A percentile compares a stretch with the other conserved stretches of the same genome.
These are phyloP conservation scores for Brachypteracias leptosomus DNA, from an alignment of 2,113 vertebrate genomes.

Conservation along the genomic window DNA sequence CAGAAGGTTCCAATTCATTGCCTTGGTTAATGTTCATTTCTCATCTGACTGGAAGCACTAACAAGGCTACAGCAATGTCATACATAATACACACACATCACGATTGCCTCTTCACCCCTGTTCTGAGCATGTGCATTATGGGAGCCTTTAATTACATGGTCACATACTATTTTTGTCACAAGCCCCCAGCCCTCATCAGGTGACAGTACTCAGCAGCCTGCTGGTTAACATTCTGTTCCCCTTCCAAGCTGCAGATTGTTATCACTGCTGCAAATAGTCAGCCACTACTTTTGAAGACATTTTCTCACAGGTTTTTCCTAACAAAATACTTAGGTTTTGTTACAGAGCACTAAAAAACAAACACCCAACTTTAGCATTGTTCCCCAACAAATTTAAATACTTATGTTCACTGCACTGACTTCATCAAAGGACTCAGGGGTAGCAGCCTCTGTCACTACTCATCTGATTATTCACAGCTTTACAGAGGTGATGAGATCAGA, in stretches of 20 bases:
- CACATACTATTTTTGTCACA: not conserved
- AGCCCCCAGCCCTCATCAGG: not conserved
- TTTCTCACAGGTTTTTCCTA: not conserved
- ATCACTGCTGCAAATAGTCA: not conserved
- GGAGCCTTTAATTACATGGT: not conserved
- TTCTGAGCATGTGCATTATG: not conserved
- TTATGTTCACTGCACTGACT: not conserved
- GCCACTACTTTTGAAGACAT: not conserved
- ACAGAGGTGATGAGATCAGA: not conserved
- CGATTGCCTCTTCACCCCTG: not conserved
- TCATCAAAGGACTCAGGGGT: not conserved
- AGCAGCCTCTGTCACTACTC: not conserved
- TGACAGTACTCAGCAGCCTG: not conserved
- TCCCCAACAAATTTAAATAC: not conserved
- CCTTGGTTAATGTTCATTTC: not conserved
- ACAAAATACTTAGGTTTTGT: not conserved
- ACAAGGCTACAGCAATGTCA: not conserved
- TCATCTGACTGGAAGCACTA: conserved; percentile 14
- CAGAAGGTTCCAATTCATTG: not conserved
- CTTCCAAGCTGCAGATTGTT: not conserved
- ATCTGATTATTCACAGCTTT: not conserved
- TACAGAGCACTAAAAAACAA: not conserved
- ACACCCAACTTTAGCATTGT: not conserved
- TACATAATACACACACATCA: not conserved
- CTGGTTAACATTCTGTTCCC: conserved; percentile 14